Evolutionary conservation across 1,140 invertebrate genomes (phyloP).

Genomic region (Pachypeltis micranthus): DNA sequence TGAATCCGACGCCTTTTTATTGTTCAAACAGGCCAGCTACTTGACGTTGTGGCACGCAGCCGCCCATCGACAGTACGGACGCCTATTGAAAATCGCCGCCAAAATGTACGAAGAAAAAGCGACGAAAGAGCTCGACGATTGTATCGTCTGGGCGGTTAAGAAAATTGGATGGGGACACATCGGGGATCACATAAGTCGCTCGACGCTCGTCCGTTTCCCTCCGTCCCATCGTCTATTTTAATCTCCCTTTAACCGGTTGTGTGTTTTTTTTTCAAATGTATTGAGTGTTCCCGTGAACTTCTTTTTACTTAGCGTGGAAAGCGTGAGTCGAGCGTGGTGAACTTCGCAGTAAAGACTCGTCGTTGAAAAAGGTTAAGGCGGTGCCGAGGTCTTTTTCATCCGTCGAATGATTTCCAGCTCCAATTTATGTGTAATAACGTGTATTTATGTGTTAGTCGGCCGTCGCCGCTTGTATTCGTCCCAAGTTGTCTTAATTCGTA

Average conservation of each 20-base stretch:
- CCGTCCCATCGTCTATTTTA: constrained; percentile 21
- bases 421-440: too few species aligned
- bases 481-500: too few species aligned
- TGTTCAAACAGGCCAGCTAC: too few species aligned
- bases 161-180: constrained; percentile 19
- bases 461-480: too few species aligned
- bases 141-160: constrained; percentile 20
- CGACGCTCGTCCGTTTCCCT: constrained; percentile 20
- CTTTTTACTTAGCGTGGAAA: too few species aligned
- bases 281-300: constrained; percentile 6
- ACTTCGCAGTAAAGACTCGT: too few species aligned
- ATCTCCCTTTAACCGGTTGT: neutral
- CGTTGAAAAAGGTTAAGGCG: too few species aligned
- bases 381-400: too few species aligned
- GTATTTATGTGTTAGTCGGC: too few species aligned
- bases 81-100: constrained; percentile 59
- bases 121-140: constrained; percentile 57
- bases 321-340: too few species aligned
- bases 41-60: constrained; percentile 72
- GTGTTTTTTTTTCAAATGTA: constrained; percentile 1
- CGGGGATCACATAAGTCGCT: constrained; percentile 11
- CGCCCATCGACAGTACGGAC: constrained; percentile 62
- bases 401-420: too few species aligned
- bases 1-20: too few species aligned
- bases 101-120: constrained; percentile 71